Conservation (phyloP, 2,888 invertebrate species). For the Syritta pipiens region DNA sequence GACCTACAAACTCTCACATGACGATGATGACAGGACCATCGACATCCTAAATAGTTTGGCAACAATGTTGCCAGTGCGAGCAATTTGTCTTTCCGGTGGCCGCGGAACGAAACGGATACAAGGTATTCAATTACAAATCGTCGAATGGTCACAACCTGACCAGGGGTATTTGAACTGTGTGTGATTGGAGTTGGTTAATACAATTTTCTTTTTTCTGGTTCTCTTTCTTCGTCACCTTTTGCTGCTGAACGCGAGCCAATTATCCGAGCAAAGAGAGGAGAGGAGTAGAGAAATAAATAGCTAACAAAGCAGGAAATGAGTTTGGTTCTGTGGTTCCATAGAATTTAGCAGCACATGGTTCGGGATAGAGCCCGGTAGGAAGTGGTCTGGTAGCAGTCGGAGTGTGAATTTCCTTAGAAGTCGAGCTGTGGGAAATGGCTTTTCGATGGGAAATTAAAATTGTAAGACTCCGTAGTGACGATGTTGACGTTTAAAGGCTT, state of each 20-base stretch:
- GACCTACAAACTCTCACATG: constrained; percentile 31
- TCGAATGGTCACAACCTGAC: constrained; percentile 1
- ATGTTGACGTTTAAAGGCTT: constrained; percentile 4
- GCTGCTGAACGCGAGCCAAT: constrained; percentile 45
- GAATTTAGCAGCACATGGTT: too few species aligned
- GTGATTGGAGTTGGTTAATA: constrained; percentile 45
- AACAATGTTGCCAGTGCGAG: background rate
- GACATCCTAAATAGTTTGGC: too few species aligned
- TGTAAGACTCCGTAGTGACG: constrained; percentile 38
- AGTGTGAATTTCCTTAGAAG: constrained; percentile 59
- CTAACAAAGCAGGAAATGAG: constrained; percentile 58
- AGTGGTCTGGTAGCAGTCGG: constrained; percentile 4
- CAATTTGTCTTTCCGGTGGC: constrained; percentile 44
- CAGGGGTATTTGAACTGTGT: constrained; percentile 32
- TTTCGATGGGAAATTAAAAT: constrained; percentile 63
- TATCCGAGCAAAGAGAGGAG: constrained; percentile 37
- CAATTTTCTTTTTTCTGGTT: constrained; percentile 3
- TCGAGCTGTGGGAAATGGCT: constrained; percentile 51
- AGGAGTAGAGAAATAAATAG: constrained; percentile 14
- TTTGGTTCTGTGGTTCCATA: constrained; percentile 62
- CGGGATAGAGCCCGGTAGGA: too few species aligned
- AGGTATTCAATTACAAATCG: constrained; percentile 54
- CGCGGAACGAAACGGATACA: constrained; percentile 16
- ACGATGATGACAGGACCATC: constrained; percentile 7
- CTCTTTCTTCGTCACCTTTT: background rate